Base-by-base conservation (phyloP, 1,140 invertebrate species). In the Babylonia areolata region DNA sequence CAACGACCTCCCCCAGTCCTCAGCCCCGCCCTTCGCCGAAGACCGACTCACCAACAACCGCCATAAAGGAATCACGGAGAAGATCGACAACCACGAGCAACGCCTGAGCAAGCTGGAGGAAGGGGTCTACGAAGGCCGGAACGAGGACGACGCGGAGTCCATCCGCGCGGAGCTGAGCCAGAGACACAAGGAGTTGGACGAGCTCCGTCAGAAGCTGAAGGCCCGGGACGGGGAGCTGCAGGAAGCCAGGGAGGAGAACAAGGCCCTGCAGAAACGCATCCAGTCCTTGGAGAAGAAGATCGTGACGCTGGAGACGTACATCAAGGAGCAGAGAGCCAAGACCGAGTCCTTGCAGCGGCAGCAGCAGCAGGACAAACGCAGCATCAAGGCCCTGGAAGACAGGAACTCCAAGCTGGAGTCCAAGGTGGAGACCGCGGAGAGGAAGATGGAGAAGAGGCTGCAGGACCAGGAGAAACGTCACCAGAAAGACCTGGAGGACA, bases 311-410 rank as follows among this genome's bases (percentile, higher is more conserved):
- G 58, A 64, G 28, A 64, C 58, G 15, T 23, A 64, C 58, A 64
- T 64, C 58, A 64, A 64, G 28, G 58, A 64, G 28, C 58, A 11
- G 9, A 64, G 2, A 23, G 2, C 58, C 20, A 64, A 64, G 28
- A 23, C 28, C 15, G 58, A 64, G 23, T 64, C 58, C 28, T 23
- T 11, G 58, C 58, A 64, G 28, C 15, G 28, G 6, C 58, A 64
- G 58, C 58, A 64, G 58, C 58, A 64, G 58, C 58, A 64, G 58
- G 58, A 64, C 28, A 64, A 64, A 23, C 58, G 58, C 58, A 64
- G 58, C 23, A 64, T 64, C 58, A 64, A 64, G 58, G 58, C 58
- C 0, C 28, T 64, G 28, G 58, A 64, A 23, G 58, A 64, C 3
- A 64, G 23, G 28, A 64, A 2, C 58, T 64, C 58, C 28, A 64